Percentiles rank a stretch among this genome's conserved stretches.
Conservation (phyloP, 2,113 vertebrate species). For the Phycodurus eques region DNA sequence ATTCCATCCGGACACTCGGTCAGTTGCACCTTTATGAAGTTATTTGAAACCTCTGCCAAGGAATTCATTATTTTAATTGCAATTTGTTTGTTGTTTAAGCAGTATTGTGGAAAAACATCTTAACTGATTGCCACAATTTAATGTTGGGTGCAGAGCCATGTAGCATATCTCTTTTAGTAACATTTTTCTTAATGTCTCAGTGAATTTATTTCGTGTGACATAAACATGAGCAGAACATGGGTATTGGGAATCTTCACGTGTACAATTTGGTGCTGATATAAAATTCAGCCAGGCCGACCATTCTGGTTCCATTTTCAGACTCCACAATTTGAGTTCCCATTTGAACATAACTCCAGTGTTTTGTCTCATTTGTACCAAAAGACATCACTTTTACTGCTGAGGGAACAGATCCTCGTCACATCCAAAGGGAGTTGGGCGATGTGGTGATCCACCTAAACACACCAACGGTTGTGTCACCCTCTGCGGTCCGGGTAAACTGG, state of each 20-base stretch:
- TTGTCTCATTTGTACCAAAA: constrained; percentile 17
- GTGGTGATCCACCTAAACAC: constrained; percentile 92
- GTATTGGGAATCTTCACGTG: not conserved
- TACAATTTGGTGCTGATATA: too few species aligned
- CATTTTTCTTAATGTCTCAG: too few species aligned
- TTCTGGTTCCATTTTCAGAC: not conserved
- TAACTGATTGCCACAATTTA: not conserved
- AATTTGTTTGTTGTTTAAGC: too few species aligned
- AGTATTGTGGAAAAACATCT: too few species aligned
- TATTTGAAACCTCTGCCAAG: not conserved
- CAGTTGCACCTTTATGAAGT: constrained; percentile 7
- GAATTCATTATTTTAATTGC: not conserved
- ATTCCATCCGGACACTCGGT: constrained; percentile 95
- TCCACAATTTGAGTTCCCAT: not conserved
- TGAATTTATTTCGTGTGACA: too few species aligned
- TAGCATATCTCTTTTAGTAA: too few species aligned
- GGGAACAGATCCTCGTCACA: constrained; percentile 94
- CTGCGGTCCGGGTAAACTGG: constrained; percentile 94
- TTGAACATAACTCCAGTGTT: not conserved
- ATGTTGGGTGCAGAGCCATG: too few species aligned
- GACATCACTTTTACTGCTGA: constrained; percentile 89
- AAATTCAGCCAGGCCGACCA: too few species aligned
- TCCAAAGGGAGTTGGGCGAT: constrained; percentile 91
- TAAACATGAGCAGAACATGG: too few species aligned
- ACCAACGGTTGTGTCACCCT: constrained; percentile 90